These are phyloP conservation scores for Chlorodrepanis virens DNA, from an alignment of 2,113 vertebrate species.

Conservation along the genomic window DNA sequence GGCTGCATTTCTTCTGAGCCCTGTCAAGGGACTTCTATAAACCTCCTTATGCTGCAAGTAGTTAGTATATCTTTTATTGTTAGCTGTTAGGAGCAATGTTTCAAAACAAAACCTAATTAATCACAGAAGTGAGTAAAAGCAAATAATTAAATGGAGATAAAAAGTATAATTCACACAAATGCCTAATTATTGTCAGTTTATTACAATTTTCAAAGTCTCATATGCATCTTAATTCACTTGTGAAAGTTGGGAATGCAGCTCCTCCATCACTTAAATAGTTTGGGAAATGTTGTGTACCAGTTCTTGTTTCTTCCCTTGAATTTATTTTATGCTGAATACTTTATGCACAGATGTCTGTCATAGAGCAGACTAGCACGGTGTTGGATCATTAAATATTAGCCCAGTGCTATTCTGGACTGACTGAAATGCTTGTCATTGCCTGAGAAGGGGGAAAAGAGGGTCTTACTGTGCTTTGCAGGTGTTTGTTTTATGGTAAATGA, in stretches of 20 bases:
- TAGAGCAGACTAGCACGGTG: too few relatives aligned
- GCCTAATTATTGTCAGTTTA: neutral
- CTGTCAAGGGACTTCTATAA: neutral
- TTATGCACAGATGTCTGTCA: neutral
- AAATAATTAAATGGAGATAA: neutral
- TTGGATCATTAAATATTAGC: neutral
- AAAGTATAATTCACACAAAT: neutral
- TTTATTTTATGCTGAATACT: neutral
- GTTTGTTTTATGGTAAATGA: neutral
- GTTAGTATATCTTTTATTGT: neutral
- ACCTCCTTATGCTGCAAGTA: neutral
- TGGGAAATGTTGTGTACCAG: neutral
- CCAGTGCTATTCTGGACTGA: neutral
- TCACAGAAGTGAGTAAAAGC: neutral
- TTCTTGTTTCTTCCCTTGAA: neutral
- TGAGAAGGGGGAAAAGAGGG: neutral
- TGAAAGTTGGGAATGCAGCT: neutral
- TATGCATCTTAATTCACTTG: neutral
- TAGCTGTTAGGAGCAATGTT: neutral
- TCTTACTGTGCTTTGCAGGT: neutral
- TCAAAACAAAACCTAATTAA: constrained; percentile 34
- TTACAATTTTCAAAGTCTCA: neutral
- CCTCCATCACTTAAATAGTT: neutral
- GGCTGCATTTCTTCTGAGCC: neutral
- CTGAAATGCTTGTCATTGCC: neutral